These are phyloP conservation scores for Andrena trimmerana DNA, from an alignment of 2,888 invertebrate species.

Conservation along the genomic window DNA sequence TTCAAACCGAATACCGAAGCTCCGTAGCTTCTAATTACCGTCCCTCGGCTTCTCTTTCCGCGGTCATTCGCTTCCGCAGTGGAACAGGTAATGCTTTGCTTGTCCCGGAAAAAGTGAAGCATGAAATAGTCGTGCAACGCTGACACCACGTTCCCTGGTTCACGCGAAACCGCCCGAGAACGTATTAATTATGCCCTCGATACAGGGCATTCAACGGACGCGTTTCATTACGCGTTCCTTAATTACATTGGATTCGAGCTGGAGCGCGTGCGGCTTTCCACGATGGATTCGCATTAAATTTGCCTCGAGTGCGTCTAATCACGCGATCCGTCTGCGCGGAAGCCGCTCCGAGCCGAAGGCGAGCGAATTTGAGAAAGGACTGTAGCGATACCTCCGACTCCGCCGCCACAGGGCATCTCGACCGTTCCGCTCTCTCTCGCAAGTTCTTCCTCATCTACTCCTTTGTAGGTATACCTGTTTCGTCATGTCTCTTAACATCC, in stretches of 20 bases:
- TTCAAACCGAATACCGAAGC: neutral
- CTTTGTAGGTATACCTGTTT: no score
- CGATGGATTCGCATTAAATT: constrained; percentile 21
- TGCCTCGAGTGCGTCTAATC: constrained; percentile 6
- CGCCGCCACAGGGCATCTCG: no score
- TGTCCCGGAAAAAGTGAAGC: neutral
- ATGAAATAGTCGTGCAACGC: neutral
- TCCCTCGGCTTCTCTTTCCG: neutral
- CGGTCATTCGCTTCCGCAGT: neutral
- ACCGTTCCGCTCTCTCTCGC: no score
- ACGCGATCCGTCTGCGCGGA: neutral
- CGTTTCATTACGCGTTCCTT: constrained; percentile 36
- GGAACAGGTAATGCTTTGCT: neutral
- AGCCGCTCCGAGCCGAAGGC: neutral
- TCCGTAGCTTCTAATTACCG: neutral
- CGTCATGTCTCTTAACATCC: no score
- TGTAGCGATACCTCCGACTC: neutral
- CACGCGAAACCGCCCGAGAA: neutral
- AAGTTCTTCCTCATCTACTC: no score
- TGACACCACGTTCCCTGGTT: neutral
- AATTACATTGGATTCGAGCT: constrained; percentile 29
- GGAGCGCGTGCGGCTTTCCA: neutral
- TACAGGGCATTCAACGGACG: constrained; percentile 1
- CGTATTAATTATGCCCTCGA: constrained; percentile 24
- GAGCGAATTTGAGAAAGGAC: neutral